Conservation (phyloP, 2,113 vertebrate genomes). For the Thomomys bottae region DNA sequence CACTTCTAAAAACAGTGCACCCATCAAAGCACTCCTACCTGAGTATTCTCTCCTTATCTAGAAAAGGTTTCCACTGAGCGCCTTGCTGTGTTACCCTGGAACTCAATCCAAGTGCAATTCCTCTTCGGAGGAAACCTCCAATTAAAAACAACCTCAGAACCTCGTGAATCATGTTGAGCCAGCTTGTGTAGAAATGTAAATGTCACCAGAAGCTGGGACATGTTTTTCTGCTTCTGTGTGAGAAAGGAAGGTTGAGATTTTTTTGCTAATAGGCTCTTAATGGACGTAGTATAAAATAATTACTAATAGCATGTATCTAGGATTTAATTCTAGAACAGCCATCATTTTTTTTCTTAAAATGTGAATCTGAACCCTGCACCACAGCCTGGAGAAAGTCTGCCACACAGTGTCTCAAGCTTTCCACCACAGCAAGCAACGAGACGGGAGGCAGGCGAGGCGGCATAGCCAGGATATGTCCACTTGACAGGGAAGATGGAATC, state of each 20-base stretch:
- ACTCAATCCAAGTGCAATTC: neutral
- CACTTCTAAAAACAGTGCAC: neutral
- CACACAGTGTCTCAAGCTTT: neutral
- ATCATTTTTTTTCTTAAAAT: neutral
- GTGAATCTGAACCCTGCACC: neutral
- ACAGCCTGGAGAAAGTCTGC: neutral
- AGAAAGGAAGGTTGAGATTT: constrained; percentile 10
- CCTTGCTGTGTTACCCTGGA: neutral
- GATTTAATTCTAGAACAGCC: neutral
- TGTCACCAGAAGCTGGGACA: constrained; percentile 9
- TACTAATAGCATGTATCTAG: neutral
- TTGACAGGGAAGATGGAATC: no score
- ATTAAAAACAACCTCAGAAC: constrained; percentile 20
- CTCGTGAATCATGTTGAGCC: neutral
- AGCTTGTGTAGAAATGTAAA: constrained; percentile 45
- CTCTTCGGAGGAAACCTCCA: neutral
- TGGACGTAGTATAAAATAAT: neutral
- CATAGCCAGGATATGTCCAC: neutral
- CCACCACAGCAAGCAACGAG: neutral
- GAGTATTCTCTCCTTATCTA: neutral
- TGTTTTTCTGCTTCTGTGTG: neutral
- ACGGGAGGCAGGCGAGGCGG: no score
- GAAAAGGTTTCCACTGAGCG: neutral
- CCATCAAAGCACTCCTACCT: neutral
- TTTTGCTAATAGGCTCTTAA: neutral